phyloP scores from a whole-genome alignment of 2,888 invertebrate species.

The Ectropis crepuscularia region DNA sequence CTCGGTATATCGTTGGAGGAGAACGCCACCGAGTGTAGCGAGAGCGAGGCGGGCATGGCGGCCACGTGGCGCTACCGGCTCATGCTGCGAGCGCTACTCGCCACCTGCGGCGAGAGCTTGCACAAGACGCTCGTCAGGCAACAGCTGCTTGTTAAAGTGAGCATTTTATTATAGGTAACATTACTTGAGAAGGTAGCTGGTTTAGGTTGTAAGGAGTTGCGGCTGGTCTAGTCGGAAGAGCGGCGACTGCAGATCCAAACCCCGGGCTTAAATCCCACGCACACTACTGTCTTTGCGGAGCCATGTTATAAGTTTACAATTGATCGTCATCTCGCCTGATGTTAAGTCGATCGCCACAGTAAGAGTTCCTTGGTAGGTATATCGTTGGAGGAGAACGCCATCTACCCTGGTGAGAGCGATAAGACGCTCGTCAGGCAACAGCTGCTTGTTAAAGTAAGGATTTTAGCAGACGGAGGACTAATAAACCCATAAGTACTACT shows the following conservation, averaged over 20 bases:
- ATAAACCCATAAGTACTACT: no score
- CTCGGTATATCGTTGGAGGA: conserved; percentile 77
- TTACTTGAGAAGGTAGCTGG: not conserved
- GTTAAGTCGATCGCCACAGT: no score
- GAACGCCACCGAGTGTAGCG: conserved; percentile 56
- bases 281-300: no score
- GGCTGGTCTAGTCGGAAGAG: no score
- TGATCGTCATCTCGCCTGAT: no score
- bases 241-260: no score
- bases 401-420: conserved; percentile 50
- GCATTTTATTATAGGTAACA: conserved; percentile 72
- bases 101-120: conserved; percentile 93
- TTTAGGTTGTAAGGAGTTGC: no score
- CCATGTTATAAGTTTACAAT: no score
- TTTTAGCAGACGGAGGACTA: conserved; percentile 87
- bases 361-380: no score
- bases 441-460: conserved; percentile 90
- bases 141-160: conserved; percentile 91
- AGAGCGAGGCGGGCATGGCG: conserved; percentile 85
- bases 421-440: conserved; percentile 93
- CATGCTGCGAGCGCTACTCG: conserved; percentile 93
- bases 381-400: not conserved
- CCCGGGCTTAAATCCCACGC: no score
- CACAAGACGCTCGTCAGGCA: conserved; percentile 92
- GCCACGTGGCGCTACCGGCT: conserved; percentile 92